These are phyloP conservation scores for Peromyscus californicus DNA, from an alignment of 2,113 vertebrate species.

Conservation along the genomic window DNA sequence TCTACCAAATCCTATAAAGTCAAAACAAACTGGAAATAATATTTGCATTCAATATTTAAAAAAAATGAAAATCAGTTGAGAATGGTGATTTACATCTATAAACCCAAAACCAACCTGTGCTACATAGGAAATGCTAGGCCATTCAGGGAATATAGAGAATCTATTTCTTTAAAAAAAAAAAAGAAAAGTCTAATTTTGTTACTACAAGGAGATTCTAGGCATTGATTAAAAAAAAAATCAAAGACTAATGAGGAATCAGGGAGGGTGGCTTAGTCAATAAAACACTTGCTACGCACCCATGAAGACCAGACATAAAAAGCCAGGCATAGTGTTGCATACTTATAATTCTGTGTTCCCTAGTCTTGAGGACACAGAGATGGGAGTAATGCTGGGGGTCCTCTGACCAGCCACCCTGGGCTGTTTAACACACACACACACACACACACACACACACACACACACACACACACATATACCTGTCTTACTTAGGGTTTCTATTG, in stretches of 20 bases:
- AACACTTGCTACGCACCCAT: neutral
- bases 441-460: neutral
- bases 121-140: neutral
- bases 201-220: neutral
- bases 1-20: neutral
- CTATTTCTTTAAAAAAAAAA: neutral
- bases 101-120: neutral
- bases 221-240: neutral
- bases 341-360: neutral
- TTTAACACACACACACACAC: neutral
- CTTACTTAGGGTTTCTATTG: neutral
- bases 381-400: neutral
- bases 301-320: neutral
- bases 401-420: neutral
- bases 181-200: neutral
- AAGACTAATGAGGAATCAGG: neutral
- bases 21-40: conserved; percentile 5
- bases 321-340: neutral
- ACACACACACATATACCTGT: neutral
- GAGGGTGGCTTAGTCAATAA: neutral
- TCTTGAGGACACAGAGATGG: neutral
- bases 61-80: neutral
- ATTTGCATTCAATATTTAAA: neutral
- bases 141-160: neutral
- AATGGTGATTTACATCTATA: neutral